Evolutionary conservation across 2,113 vertebrate genomes (phyloP).

Genomic region (Prietella phreatophila): DNA sequence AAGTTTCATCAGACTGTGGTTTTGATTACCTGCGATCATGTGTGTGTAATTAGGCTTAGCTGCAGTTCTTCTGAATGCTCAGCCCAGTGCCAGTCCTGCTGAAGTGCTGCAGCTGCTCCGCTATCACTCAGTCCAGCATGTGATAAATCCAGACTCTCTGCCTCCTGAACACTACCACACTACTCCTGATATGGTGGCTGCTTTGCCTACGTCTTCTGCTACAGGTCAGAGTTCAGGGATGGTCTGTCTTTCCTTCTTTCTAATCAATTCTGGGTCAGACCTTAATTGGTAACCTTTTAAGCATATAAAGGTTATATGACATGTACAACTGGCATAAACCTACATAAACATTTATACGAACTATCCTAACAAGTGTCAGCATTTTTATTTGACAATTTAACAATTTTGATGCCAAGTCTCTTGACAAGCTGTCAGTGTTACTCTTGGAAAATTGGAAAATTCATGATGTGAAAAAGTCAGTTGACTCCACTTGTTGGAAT

Average conservation of each 20-base stretch:
- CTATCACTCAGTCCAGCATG: conserved; percentile 69
- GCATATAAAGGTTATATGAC: neutral
- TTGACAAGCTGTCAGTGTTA: neutral
- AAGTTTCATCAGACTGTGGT: neutral
- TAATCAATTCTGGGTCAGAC: neutral
- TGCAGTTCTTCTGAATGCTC: conserved; percentile 75
- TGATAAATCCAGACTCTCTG: conserved; percentile 71
- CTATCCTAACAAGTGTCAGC: neutral
- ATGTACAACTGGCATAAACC: neutral
- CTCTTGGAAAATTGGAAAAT: neutral
- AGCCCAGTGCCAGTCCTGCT: conserved; percentile 63
- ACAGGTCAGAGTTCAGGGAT: conserved; percentile 33
- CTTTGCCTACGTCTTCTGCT: conserved; percentile 64
- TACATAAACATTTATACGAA: neutral
- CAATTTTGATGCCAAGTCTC: neutral
- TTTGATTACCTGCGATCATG: neutral
- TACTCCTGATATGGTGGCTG: conserved; percentile 77
- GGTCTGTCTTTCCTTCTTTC: neutral
- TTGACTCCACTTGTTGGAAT: neutral
- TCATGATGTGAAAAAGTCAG: no score
- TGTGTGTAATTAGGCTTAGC: conserved; percentile 70
- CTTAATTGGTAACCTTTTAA: neutral
- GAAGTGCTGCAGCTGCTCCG: conserved; percentile 80
- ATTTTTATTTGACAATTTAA: neutral
- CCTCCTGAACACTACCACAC: conserved; percentile 71